These are phyloP conservation scores for Acleris emargana DNA, from an alignment of 2,888 invertebrate genomes.

Conservation along the genomic window DNA sequence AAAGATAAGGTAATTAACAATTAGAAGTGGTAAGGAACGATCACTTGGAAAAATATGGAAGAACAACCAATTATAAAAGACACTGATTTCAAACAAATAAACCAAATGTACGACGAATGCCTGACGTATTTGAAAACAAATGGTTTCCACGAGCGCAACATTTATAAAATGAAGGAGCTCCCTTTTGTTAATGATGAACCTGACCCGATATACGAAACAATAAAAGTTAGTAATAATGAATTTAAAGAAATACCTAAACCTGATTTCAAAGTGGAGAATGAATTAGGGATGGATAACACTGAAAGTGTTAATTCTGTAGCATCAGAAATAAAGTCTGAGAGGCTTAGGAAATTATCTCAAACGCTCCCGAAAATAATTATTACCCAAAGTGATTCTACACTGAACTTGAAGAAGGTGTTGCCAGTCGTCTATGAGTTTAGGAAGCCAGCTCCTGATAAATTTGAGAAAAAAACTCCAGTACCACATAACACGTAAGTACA, in stretches of 20 bases:
- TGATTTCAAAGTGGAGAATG: conserved; percentile 61
- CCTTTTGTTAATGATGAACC: conserved; percentile 45
- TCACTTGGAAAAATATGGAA: conserved; percentile 43
- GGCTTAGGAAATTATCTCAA: conserved; percentile 66
- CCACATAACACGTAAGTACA: conserved; percentile 33
- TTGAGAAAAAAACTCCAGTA: conserved; percentile 38
- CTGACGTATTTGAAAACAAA: conserved; percentile 60
- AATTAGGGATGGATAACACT: conserved; percentile 49
- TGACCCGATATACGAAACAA: conserved; percentile 58
- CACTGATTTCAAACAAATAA: conserved; percentile 62
- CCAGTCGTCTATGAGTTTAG: conserved; percentile 33
- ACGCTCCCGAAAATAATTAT: conserved; percentile 74
- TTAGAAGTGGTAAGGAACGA: not conserved
- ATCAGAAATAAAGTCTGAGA: conserved; percentile 60
- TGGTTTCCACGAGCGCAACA: not conserved
- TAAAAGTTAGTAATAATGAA: conserved; percentile 45
- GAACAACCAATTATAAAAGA: conserved; percentile 44
- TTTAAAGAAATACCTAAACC: conserved; percentile 43
- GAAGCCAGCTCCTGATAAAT: conserved; percentile 28
- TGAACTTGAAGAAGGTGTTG: conserved; percentile 48
- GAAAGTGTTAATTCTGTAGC: conserved; percentile 56
- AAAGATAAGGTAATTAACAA: not conserved
- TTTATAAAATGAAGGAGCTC: conserved; percentile 7
- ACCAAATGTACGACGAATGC: conserved; percentile 72
- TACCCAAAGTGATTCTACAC: conserved; percentile 67